phyloP scores from a whole-genome alignment of 2,113 vertebrate genomes.

The Lasiurus borealis region DNA sequence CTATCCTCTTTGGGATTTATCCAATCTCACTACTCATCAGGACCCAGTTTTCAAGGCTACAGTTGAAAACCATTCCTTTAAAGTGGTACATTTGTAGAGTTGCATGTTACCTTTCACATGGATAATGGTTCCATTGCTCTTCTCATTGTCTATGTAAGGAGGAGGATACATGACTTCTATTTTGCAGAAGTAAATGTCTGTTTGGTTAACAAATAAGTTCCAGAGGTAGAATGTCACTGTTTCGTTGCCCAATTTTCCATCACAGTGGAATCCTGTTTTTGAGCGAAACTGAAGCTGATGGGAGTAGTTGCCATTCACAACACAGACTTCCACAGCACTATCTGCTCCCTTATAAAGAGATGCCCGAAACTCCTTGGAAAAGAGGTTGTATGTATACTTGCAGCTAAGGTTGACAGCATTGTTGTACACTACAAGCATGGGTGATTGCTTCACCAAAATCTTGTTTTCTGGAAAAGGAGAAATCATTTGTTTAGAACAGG shows the following conservation, averaged over 20 bases:
- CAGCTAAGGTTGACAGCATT: conserved; percentile 83
- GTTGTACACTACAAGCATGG: conserved; percentile 76
- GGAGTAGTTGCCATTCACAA: conserved; percentile 82
- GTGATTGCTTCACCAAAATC: conserved; percentile 86
- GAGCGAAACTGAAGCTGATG: conserved; percentile 36
- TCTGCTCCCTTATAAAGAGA: conserved; percentile 85
- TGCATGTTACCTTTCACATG: conserved; percentile 86
- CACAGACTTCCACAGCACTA: conserved; percentile 84
- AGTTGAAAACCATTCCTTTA: not conserved
- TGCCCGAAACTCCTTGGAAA: conserved; percentile 84
- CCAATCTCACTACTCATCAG: not conserved
- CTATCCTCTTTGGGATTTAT: not conserved
- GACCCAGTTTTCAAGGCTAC: not conserved
- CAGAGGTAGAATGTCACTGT: conserved; percentile 86
- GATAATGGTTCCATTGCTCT: conserved; percentile 87
- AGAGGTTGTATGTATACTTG: conserved; percentile 85
- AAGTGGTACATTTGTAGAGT: not conserved
- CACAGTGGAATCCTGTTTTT: conserved; percentile 81
- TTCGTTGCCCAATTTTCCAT: conserved; percentile 68
- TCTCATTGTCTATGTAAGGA: conserved; percentile 86
- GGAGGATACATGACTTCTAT: conserved; percentile 88
- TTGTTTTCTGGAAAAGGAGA: conserved; percentile 83
- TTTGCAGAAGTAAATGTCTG: conserved; percentile 90
- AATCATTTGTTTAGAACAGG: conserved; percentile 77
- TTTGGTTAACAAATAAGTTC: conserved; percentile 85